phyloP scores from a whole-genome alignment of 92 coral and sea anemone species.

The Ricordea florida region DNA sequence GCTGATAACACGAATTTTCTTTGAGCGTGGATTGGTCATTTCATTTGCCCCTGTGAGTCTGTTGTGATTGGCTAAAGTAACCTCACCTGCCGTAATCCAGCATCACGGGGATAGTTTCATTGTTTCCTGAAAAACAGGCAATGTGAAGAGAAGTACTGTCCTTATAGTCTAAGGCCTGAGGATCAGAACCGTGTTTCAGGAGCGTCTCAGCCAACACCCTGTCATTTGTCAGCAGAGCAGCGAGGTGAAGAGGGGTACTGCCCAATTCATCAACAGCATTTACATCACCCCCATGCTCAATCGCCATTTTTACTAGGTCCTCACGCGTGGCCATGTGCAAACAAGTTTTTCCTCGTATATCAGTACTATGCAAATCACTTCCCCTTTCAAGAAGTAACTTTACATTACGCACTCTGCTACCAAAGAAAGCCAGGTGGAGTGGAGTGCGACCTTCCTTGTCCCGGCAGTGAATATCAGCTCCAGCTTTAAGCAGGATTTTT shows the following conservation, averaged over 20 bases:
- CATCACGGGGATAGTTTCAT: not conserved
- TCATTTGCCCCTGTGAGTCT: too few relatives aligned
- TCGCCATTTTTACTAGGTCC: not conserved
- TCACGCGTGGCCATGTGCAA: constrained; percentile 1
- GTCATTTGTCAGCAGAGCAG: too few relatives aligned
- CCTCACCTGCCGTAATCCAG: not conserved
- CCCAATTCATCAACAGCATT: too few relatives aligned
- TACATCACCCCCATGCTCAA: too few relatives aligned
- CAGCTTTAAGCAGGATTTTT: not conserved
- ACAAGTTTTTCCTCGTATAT: not conserved
- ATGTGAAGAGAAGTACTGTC: not conserved
- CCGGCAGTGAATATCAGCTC: not conserved
- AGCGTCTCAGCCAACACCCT: too few relatives aligned
- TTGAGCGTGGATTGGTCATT: too few relatives aligned
- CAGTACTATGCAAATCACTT: not conserved
- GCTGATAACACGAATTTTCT: too few relatives aligned
- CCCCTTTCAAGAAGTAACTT: not conserved
- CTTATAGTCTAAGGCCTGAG: not conserved
- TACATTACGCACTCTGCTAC: not conserved
- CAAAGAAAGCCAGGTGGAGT: not conserved
- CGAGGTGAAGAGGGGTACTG: not conserved
- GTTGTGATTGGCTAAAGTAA: too few relatives aligned
- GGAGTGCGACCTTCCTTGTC: constrained; percentile 7
- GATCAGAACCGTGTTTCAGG: not conserved
- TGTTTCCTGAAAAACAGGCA: not conserved